Evolutionary conservation across 2,113 vertebrate species (phyloP).

Genomic region (Peromyscus maniculatus): DNA sequence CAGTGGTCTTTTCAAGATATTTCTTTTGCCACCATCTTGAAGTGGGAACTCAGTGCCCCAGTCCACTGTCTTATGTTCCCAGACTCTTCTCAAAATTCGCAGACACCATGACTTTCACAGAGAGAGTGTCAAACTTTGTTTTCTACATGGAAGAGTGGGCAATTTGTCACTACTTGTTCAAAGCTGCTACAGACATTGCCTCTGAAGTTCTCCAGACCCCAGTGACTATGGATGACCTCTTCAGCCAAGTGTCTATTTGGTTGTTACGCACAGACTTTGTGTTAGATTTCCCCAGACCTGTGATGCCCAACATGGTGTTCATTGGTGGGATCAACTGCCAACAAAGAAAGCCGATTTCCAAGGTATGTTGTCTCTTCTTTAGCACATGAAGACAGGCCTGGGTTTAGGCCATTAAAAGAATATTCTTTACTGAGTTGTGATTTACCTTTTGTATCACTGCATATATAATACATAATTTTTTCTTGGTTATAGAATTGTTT

Average conservation of each 20-base stretch:
- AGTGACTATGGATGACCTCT: conserved; percentile 79
- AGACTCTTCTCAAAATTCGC: conserved; percentile 35
- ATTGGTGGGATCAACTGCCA: conserved; percentile 84
- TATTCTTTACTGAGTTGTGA: not conserved
- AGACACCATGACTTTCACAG: conserved; percentile 72
- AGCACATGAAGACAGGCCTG: not conserved
- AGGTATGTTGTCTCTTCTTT: conserved; percentile 64
- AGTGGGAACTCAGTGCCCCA: not conserved
- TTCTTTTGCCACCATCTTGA: conserved; percentile 71
- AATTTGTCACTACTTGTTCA: conserved; percentile 27
- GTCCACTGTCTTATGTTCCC: conserved; percentile 75
- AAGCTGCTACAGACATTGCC: not conserved
- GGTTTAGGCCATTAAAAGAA: not conserved
- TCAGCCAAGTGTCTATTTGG: conserved; percentile 72
- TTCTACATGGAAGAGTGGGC: not conserved
- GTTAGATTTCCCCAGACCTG: conserved; percentile 84
- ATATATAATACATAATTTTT: not conserved
- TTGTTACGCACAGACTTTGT: conserved; percentile 75
- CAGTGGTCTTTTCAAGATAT: conserved; percentile 69
- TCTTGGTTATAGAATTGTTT: not conserved
- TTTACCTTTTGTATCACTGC: too few relatives aligned
- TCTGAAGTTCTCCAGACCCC: conserved; percentile 73
- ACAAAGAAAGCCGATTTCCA: conserved; percentile 14
- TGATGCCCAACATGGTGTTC: conserved; percentile 93
- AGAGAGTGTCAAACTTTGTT: conserved; percentile 67